Evolutionary conservation across 2,797 vertebrate genomes (phyloP), one percentile per base, ranked within the genome.

Genomic region (Rhynchotus rufescens): DNA sequence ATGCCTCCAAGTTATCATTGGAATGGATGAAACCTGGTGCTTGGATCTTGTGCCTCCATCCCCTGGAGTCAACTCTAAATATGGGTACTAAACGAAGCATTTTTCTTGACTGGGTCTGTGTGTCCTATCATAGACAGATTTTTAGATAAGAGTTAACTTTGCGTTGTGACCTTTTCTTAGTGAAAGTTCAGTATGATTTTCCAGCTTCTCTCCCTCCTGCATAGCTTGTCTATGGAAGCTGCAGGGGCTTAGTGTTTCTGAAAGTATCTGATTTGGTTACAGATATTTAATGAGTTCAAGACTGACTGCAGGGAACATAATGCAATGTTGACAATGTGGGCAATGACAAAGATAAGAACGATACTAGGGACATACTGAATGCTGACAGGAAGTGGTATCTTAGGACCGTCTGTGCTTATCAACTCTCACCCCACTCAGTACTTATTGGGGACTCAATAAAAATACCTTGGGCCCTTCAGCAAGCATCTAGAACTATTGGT

Each of bases 131-230:
- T 8, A 67, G 22, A 6, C 61, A 23, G 23, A 7, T 56, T 92
- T 87, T 74, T 14, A 61, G 17, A 6, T 40, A 56, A 75, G 20
- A 9, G 5, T 28, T 59, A 14, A 56, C 32, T 17, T 76, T 13
- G 2, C 32, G 74, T 28, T 90, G 56, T 30, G 52, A 54, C 10
- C 20, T 88, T 88, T 76, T 12, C 8, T 93, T 40, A 60, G 3
- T 44, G 44, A 71, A 60, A 45, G 7, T 15, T 38, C 44, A 23
- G 10, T 57, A 21, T 47, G 67, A 10, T 11, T 68, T 77, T 19
- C n/a, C 11, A 4, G 14, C 14, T 61, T 79, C 6, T 15, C 9
- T 67, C 4, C 3, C 13, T 19, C 32, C 8, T 16, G 0, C 42
- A 42, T 5, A 51, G 25, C 0, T 45, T 49, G 66, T 54, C 15